Percentiles rank a stretch among this genome's conserved stretches.
Evolutionary conservation across 2,113 vertebrate genomes (phyloP).

Genomic region (Hirundichthys speculiger): DNA sequence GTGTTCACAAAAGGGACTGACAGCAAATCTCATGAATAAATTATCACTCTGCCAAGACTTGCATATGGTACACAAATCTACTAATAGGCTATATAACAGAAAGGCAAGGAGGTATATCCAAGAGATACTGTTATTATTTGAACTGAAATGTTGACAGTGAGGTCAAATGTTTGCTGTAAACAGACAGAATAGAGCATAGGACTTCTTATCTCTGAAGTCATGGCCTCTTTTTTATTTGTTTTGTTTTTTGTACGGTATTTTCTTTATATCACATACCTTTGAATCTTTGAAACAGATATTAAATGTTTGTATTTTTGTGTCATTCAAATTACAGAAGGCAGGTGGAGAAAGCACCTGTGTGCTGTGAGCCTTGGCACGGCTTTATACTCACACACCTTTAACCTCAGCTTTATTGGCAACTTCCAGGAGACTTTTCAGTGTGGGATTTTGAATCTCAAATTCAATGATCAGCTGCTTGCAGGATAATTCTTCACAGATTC

Average conservation of each 20-base stretch:
- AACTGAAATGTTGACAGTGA: conserved; percentile 30
- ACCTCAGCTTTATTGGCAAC: too few species aligned
- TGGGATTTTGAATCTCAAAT: too few species aligned
- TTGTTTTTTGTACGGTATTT: too few species aligned
- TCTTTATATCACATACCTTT: too few species aligned
- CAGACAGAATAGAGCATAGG: conserved; percentile 46
- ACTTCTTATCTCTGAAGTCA: too few species aligned
- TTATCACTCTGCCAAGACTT: conserved; percentile 33
- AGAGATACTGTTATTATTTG: conserved; percentile 45
- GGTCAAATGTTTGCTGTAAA: conserved; percentile 46
- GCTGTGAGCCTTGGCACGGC: too few species aligned
- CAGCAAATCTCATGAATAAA: conserved; percentile 46
- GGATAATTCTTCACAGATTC: not conserved
- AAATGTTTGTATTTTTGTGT: too few species aligned
- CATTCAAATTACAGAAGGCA: not conserved
- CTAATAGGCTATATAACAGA: too few species aligned
- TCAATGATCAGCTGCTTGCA: not conserved
- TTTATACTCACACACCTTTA: not conserved
- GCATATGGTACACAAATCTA: conserved; percentile 24
- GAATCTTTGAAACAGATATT: too few species aligned
- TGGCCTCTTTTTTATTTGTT: too few species aligned
- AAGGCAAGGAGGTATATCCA: too few species aligned
- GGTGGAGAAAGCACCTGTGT: not conserved
- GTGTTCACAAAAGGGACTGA: conserved; percentile 15
- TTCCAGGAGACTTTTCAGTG: too few species aligned